Evolutionary conservation across 1,140 invertebrate species (phyloP).

Genomic region (Luehdorfia chinensis): DNA sequence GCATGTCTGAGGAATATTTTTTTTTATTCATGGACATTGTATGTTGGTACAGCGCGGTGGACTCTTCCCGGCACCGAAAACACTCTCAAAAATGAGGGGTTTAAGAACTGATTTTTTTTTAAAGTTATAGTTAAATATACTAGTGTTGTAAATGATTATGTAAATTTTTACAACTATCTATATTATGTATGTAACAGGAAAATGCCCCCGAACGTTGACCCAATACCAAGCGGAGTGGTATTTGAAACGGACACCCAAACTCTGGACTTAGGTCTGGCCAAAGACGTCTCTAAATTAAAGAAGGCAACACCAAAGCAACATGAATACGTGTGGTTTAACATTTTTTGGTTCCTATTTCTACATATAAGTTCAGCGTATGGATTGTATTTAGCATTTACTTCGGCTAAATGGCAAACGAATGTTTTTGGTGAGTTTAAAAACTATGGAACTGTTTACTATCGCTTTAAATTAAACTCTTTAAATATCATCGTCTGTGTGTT

Average conservation of each 20-base stretch:
- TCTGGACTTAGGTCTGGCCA: slow-evolving; percentile 53
- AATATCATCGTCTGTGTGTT: no score
- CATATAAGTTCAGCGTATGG: slow-evolving; percentile 88
- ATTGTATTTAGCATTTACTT: slow-evolving; percentile 81
- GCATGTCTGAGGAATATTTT: no score
- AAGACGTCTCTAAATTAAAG: slow-evolving; percentile 49
- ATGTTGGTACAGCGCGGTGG: no score
- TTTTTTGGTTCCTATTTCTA: slow-evolving; percentile 83
- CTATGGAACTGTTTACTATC: not conserved
- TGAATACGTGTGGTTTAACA: slow-evolving; percentile 90
- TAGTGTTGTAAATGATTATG: no score
- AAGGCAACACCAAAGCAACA: slow-evolving; percentile 64
- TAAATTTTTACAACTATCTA: no score
- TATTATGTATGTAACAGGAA: no score
- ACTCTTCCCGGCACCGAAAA: no score
- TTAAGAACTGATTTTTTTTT: no score
- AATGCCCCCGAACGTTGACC: slow-evolving; percentile 81
- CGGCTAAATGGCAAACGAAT: slow-evolving; percentile 82
- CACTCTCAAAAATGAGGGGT: no score
- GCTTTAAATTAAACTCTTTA: no score
- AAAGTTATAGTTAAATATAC: no score
- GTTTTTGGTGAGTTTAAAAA: slow-evolving; percentile 80
- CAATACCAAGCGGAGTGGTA: slow-evolving; percentile 77
- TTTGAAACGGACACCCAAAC: slow-evolving; percentile 78
- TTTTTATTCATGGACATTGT: no score